phyloP scores from a whole-genome alignment of 35 echinoderm and acorn worm species.

The Patiria miniata region DNA sequence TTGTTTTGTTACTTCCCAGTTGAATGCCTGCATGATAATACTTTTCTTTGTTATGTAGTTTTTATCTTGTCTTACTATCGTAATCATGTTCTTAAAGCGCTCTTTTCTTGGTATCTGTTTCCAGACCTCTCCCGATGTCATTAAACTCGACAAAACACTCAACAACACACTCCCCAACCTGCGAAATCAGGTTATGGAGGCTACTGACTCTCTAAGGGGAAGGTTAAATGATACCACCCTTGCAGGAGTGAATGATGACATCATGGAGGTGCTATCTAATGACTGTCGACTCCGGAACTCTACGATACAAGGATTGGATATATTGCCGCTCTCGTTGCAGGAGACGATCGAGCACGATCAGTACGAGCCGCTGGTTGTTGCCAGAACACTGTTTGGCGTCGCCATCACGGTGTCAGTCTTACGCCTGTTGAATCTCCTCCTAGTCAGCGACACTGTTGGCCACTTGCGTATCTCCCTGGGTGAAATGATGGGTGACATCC shows the following conservation, averaged over 20 bases:
- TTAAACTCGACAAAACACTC: background rate
- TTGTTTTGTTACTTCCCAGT: too few relatives aligned
- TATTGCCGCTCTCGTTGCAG: background rate
- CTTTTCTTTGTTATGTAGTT: too few relatives aligned
- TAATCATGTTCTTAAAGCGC: too few relatives aligned
- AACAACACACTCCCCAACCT: background rate
- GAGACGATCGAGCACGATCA: background rate
- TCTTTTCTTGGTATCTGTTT: too few relatives aligned
- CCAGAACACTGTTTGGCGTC: background rate
- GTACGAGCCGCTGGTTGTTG: constrained; percentile 34
- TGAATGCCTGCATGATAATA: too few relatives aligned
- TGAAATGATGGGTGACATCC: constrained; percentile 12
- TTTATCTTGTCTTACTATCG: too few relatives aligned
- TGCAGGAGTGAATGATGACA: background rate
- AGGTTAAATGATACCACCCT: background rate
- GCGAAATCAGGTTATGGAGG: background rate
- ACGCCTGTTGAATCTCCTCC: constrained; percentile 15
- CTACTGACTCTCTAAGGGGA: background rate
- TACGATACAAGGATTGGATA: background rate
- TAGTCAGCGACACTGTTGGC: constrained; percentile 22
- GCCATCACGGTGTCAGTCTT: constrained; percentile 21
- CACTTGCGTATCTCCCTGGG: constrained; percentile 16
- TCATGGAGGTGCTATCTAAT: background rate
- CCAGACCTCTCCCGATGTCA: background rate
- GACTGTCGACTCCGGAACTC: background rate